Evolutionary conservation across 1,140 invertebrate genomes (phyloP), one percentile per base, ranked within the genome.

Genomic region (Pseudomyrmex cubaensis): DNA sequence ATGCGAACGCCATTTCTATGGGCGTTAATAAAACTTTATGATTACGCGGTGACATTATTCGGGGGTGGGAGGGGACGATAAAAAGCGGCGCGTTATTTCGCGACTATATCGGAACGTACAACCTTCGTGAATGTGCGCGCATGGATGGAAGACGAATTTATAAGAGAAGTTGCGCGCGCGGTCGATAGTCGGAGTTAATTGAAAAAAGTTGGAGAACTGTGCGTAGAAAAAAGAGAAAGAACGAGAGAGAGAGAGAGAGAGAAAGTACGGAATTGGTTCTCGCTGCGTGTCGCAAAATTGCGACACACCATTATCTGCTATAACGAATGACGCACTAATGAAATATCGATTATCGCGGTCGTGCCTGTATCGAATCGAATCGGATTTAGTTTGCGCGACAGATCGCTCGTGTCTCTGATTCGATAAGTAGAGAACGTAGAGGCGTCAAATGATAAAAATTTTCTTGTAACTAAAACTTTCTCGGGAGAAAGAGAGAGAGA

Each of bases 21-120:
- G 2, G 4, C 69, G 78, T 75, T 63, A 63, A 82, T 82, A 82
- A 82, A 73, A 75, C 22, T 82, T 82, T 74, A 20, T 46, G 67
- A 52, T 54, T 78, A 70, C 15, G 52, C 20, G 54, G 54, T 17
- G 66, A 80, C 54, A 59, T 61, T n/a, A 59, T 72, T 72, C 48
- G 13, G 25, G 9, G 25, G 4, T 2, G 25, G 25, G 12, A 1
- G 35, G 25, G 25, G 35, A 46, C 46, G 48, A 54, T 82, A 75
- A 82, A 35, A 82, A 74, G 44, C 1, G 44, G 9, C 25, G 17
- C 15, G 22, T 56, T 82, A 75, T 82, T 63, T 63, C 9, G 12
- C 48, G 25, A n/a, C 57, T 12, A 82, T 25, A 25, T 74, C 50
- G 78, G 52, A 46, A 74, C 25, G n/a, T 62, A 52, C 20, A 50